Percentiles rank a stretch among this genome's conserved stretches.
Conservation (phyloP, 2,113 vertebrate species). For the Myrmecophaga tridactyla region DNA sequence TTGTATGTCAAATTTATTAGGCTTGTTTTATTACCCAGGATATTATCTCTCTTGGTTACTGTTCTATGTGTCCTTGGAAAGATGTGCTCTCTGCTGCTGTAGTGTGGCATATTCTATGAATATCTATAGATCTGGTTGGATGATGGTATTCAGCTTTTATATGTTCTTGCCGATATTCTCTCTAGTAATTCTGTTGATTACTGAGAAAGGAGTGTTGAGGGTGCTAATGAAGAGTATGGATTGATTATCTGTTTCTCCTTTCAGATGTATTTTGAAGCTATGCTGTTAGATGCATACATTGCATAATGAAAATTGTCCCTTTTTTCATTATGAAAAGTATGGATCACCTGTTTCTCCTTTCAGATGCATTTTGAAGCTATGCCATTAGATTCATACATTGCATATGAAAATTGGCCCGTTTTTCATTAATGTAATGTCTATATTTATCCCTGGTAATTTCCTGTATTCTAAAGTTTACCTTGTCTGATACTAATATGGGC, state of each 20-base stretch:
- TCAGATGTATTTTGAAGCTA: not conserved
- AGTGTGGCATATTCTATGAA: not conserved
- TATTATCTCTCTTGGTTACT: not conserved
- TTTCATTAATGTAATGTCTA: not conserved
- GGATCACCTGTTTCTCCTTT: not conserved
- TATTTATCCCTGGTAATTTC: not conserved
- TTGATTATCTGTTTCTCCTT: not conserved
- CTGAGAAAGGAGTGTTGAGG: not conserved
- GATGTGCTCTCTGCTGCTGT: not conserved
- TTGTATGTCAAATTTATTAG: not conserved
- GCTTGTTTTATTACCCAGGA: not conserved
- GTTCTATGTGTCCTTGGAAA: not conserved
- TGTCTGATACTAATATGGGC: not conserved
- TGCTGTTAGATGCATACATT: too few species aligned
- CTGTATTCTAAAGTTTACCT: too few species aligned
- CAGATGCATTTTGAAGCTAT: not conserved
- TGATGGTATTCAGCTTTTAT: not conserved
- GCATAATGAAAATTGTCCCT: too few species aligned
- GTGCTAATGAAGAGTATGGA: not conserved
- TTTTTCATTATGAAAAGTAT: not conserved
- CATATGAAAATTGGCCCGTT: not conserved
- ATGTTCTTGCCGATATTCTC: not conserved
- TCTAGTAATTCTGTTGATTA: too few species aligned
- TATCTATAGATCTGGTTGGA: not conserved
- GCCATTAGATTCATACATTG: too few species aligned